Base-by-base conservation (phyloP, 2,888 invertebrate genomes). In the Cenopis cana region DNA sequence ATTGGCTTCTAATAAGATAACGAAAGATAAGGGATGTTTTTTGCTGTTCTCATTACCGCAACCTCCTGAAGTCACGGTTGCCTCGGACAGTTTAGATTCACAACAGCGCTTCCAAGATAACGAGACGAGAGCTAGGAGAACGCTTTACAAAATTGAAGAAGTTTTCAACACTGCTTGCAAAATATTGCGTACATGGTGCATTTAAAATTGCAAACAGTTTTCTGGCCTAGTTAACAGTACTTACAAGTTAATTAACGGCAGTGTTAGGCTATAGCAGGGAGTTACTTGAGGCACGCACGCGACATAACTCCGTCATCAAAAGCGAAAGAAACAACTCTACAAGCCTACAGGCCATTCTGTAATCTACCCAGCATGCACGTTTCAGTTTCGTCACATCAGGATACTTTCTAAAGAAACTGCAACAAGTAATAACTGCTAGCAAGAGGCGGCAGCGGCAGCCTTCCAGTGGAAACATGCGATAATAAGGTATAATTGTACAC, bases 341-440 rank as follows among this genome's bases (percentile, higher is more conserved):
- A 74, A 81, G 81, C 77, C 82, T 80, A 60, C 79, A 74, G 82
- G 81, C 77, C 79, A 84, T 89, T 87, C 88, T 88, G 86, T 86
- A 89, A 90, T 88, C 82, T 84, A 82, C 80, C 82, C 83, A 83
- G 83, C 86, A 83, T 83, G 85, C 81, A 82, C 79, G 80, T 86
- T 91, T 88, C 82, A 88, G 83, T 92, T 92, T 92, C 90, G 89
- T 91, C 91, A 91, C 86, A 87, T 89, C 88, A 87, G 84, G 84
- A 87, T 85, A 89, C 92, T 93, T 93, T 93, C 93, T 91, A 93
- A 89, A 92, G 89, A 91, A 90, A 92, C 89, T 88, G 87, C 87
- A 84, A 82, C 82, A 73, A 81, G 83, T 87, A 87, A 87, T 87
- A 87, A 85, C 84, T 84, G 82, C 83, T 81, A 80, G 82, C 83